Evolutionary conservation across 2,797 vertebrate species (phyloP), one percentile per base, ranked within the genome.

Genomic region (Danio tinwini): DNA sequence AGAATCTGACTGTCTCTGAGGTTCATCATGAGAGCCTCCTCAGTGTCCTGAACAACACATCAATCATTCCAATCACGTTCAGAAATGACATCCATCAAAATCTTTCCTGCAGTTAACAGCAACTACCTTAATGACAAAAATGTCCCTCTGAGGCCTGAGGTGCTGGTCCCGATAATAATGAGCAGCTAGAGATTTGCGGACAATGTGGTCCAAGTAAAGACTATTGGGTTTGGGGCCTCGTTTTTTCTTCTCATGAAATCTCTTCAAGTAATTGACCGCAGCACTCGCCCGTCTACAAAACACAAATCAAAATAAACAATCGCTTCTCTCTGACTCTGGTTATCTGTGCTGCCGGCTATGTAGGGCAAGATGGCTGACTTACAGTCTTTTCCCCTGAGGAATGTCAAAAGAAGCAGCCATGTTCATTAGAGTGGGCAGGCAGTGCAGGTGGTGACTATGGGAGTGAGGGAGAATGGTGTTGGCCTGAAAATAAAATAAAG

Each of bases 231-330:
- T 98, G 84, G 95, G 92, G 55, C 98, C 97, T 86, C 94, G 95
- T 90, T 97, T 99, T 93, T 99, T 99, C 94, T 96, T 98, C 90
- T 99, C 97, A 0, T 99, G 98, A 88, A 99, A 99, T 78, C 95
- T 95, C 88, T 99, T 99, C 86, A 99, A 92, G 88, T 96, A 96
- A 90, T 98, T 99, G 61, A 99, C 94, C 0, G 98, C 97, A 3
- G 96, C 96, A 89, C 98, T 99, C 5, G 98, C 98, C 77, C 96
- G 94, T 78, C 98, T 99, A 89, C 6, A 9, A 58, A 61, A 52
- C 8, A 62, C 5, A 29, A 29, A n/a, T 73, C 55, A 75, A 55
- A 64, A 45, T 56, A 44, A 13, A 21, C 45, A 29, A 50, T 6
- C 45, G 12, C 5, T 0, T 45, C 29, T 29, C 29, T 29, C 14